Base-by-base conservation (phyloP, 53 echinoderm and acorn worm genomes). In the Actinopyga echinites region DNA sequence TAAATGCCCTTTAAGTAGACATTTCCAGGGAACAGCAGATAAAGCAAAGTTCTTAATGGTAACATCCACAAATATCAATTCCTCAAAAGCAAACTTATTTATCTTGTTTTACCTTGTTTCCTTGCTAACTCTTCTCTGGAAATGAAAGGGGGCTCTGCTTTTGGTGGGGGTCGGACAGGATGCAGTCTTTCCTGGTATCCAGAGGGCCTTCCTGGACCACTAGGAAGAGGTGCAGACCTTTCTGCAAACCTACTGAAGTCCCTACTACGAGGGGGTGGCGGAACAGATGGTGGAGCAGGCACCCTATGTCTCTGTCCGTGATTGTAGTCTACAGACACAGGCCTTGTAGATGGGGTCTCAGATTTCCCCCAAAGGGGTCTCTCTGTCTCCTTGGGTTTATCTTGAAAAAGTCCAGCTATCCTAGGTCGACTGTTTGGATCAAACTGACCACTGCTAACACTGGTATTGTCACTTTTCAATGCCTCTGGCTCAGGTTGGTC, bases 121-220 rank as follows among this genome's bases (percentile, higher is more conserved):
- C 40, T 59, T 11, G 79, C 79, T 28, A 79, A 59, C 13, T 79
- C 79, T 57, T 79, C 79, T 59, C 79, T 79, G 3, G 79, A 79
- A 31, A 79, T 29, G 2, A 20, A 20, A 2, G 57, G 79, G 23
- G 69, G 69, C 12, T 33, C 34, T 69, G 69, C 29, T 42, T 59
- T 79, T 34, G 60, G 35, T 12, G 79, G 79, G n/a, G 79, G 79
- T 17, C 57, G 30, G 21, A 42, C 44, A 11, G 30, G 29, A 5
- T 23, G 10, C 9, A 28, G 28, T 53, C 75, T 42, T 29, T 42
- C 43, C 49, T 75, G 44, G 20, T 38, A 49, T 8, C 15, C 25
- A 9, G 25, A 24, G 2, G 75, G 44, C 49, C 75, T 49, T 25
- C 75, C 75, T 13, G 75, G 44, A 30, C 22, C 49, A 45, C 29